Conservation (phyloP, 1,140 invertebrate genomes). For the Thrips palmi region DNA sequence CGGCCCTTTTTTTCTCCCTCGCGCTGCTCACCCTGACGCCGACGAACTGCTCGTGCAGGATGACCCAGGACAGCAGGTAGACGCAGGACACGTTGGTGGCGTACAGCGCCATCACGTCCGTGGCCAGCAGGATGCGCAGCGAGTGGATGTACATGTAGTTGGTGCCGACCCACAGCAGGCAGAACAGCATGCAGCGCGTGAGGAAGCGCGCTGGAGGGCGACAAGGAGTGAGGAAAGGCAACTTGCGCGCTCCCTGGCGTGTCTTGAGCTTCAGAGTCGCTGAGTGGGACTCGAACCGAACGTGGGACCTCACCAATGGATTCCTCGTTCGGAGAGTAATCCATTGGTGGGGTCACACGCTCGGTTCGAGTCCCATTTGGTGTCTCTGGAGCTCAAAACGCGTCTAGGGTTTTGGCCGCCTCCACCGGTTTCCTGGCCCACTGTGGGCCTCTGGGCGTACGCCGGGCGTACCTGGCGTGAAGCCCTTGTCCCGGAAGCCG, state of each 20-base stretch:
- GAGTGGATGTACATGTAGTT: conserved; percentile 84
- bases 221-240: background rate
- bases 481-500: conserved; percentile 71
- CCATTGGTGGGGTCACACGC: background rate
- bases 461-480: conserved; percentile 49
- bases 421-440: too few relatives aligned
- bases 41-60: conserved; percentile 89
- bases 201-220: conserved; percentile 52
- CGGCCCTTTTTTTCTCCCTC: too few relatives aligned
- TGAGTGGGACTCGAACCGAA: background rate
- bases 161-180: conserved; percentile 76
- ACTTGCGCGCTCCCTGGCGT: background rate
- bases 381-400: too few relatives aligned
- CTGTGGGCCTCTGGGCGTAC: too few relatives aligned
- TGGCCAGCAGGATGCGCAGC: conserved; percentile 64
- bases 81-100: conserved; percentile 85
- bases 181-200: conserved; percentile 69
- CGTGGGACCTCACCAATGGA: background rate
- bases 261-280: background rate
- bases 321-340: background rate
- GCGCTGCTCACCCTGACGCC: conserved; percentile 84
- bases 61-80: conserved; percentile 88
- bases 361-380: background rate
- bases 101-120: conserved; percentile 81
- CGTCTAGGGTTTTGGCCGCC: too few relatives aligned